These are phyloP conservation scores for Actinemys pallida DNA, from an alignment of 2,113 vertebrate species.

Conservation along the genomic window DNA sequence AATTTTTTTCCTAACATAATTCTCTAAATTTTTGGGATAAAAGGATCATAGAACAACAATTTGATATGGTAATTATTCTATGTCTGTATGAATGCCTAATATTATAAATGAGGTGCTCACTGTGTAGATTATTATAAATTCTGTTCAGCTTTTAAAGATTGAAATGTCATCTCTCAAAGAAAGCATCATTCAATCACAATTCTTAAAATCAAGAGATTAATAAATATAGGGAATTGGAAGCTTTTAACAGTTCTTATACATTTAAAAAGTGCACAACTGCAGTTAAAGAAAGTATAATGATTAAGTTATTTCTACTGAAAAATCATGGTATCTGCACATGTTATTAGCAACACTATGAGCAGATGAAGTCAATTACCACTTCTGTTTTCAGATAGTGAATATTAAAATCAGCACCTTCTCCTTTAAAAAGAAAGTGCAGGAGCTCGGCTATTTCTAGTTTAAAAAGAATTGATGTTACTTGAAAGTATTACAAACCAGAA, in stretches of 20 bases:
- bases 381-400: constrained; percentile 21
- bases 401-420: constrained; percentile 10
- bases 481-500: neutral
- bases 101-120: constrained; percentile 2
- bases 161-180: constrained; percentile 47
- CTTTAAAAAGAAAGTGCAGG: neutral
- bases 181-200: constrained; percentile 3
- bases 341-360: neutral
- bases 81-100: neutral
- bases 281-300: neutral
- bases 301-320: constrained; percentile 5
- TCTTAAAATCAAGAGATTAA: constrained; percentile 31
- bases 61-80: neutral
- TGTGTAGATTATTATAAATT: neutral
- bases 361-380: constrained; percentile 43
- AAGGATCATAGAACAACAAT: neutral
- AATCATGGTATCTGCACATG: neutral
- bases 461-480: neutral
- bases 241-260: constrained; percentile 17
- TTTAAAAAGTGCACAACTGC: neutral
- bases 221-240: neutral
- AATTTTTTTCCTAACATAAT: neutral
- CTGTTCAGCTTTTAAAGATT: constrained; percentile 22
- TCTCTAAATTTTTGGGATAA: neutral
- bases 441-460: neutral